Conservation (phyloP, 2,797 vertebrate genomes). For the Pangasius macronema region DNA sequence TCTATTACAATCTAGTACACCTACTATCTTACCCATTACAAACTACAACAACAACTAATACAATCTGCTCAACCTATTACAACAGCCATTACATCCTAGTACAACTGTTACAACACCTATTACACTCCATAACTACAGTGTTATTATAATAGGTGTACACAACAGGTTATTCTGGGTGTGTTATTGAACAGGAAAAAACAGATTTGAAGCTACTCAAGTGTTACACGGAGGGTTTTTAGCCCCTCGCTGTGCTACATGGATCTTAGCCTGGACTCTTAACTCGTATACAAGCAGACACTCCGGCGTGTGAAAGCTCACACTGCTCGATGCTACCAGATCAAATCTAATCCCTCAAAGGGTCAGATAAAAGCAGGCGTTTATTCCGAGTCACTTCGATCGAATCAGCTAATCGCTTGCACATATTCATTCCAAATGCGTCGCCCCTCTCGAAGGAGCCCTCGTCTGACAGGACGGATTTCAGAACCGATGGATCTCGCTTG, state of each 20-base stretch:
- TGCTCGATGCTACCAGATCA: slow-evolving; percentile 19
- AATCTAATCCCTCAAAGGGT: slow-evolving; percentile 43
- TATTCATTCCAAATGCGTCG: slow-evolving; percentile 44
- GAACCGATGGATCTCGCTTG: slow-evolving; percentile 39
- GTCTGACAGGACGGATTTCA: slow-evolving; percentile 52
- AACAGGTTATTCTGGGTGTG: neutral
- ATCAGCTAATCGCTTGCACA: slow-evolving; percentile 45
- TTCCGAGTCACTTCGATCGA: slow-evolving; percentile 37
- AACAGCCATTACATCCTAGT: neutral
- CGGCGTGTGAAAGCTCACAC: slow-evolving; percentile 31
- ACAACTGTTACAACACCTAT: too few relatives aligned
- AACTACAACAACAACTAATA: too few relatives aligned
- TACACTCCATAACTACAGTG: neutral
- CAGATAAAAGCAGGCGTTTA: slow-evolving; percentile 41
- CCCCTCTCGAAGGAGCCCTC: slow-evolving; percentile 22
- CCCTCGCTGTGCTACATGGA: slow-evolving; percentile 4
- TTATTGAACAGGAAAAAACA: neutral
- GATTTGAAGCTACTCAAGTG: neutral
- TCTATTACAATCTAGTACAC: neutral
- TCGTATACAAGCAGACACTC: neutral
- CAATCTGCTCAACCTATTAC: neutral
- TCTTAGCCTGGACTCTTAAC: neutral
- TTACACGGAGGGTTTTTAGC: neutral
- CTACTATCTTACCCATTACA: neutral
- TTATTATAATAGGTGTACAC: neutral